Percentiles rank a stretch among this genome's conserved stretches.
Conservation (phyloP, 2,113 vertebrate species). For the Plectropomus leopardus region DNA sequence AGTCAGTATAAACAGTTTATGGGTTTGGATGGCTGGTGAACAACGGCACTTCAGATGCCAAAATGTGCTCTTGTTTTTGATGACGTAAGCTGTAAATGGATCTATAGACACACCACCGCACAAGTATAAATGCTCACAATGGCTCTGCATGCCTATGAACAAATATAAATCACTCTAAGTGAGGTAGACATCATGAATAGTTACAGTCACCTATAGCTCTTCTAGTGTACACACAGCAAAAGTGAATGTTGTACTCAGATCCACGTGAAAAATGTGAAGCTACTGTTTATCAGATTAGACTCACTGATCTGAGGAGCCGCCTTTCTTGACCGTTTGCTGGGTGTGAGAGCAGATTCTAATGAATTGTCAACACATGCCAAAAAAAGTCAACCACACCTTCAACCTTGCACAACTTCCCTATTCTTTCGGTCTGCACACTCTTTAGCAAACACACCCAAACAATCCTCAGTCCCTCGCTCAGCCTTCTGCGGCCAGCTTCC, state of each 20-base stretch:
- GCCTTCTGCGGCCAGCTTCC: conserved; percentile 31
- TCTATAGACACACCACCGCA: too few species aligned
- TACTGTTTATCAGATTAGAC: background rate
- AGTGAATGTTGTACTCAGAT: background rate
- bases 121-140: too few species aligned
- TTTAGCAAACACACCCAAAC: conserved; percentile 64
- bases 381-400: conserved; percentile 73
- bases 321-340: conserved; percentile 68
- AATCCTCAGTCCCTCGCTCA: conserved; percentile 27
- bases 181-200: too few species aligned
- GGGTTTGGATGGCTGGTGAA: too few species aligned
- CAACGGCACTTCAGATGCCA: too few species aligned
- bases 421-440: conserved; percentile 48
- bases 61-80: too few species aligned
- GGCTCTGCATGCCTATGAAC: too few species aligned
- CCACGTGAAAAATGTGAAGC: background rate
- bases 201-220: too few species aligned
- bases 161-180: too few species aligned
- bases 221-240: too few species aligned
- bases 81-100: too few species aligned
- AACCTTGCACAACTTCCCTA: conserved; percentile 78
- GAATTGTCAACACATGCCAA: conserved; percentile 46
- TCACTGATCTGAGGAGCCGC: background rate
- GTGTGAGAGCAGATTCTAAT: conserved; percentile 64
- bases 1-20: too few species aligned